phyloP scores from a whole-genome alignment of 2,113 vertebrate species.

The Lophotis ruficrista region DNA sequence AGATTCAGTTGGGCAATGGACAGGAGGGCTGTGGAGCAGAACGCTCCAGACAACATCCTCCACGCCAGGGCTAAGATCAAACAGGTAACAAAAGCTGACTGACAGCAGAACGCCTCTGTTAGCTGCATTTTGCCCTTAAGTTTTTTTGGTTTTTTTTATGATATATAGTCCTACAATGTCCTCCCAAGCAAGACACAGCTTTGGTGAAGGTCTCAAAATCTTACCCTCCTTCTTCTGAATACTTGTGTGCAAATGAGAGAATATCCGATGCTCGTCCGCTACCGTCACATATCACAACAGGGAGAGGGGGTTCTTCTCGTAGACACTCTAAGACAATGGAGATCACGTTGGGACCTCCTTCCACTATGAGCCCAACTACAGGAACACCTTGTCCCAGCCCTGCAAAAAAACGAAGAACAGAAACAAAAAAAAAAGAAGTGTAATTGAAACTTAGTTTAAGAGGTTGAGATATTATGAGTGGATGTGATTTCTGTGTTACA shows the following conservation, averaged over 20 bases:
- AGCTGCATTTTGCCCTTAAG: not conserved
- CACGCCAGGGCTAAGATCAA: not conserved
- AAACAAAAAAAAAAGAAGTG: not conserved
- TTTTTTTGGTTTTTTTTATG: not conserved
- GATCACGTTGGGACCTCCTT: constrained; percentile 95
- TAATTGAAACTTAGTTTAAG: not conserved
- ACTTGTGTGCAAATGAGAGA: constrained; percentile 95
- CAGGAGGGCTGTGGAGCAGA: not conserved
- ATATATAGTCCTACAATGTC: not conserved
- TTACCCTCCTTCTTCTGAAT: constrained; percentile 93
- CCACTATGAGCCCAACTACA: constrained; percentile 92
- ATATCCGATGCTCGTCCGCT: constrained; percentile 94
- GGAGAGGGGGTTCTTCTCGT: constrained; percentile 92
- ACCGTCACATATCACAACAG: constrained; percentile 95
- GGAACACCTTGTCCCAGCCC: constrained; percentile 96
- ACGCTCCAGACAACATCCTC: not conserved
- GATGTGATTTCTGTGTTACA: not conserved
- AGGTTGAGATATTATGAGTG: not conserved
- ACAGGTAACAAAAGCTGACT: not conserved
- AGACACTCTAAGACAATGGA: constrained; percentile 93
- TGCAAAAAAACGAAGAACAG: constrained; percentile 57
- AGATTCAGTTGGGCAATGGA: not conserved
- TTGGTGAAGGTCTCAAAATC: not conserved
- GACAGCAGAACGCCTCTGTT: not conserved
- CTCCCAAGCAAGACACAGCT: not conserved